Evolutionary conservation across 2,888 invertebrate genomes (phyloP).

Genomic region (Ptilodon capucinus): DNA sequence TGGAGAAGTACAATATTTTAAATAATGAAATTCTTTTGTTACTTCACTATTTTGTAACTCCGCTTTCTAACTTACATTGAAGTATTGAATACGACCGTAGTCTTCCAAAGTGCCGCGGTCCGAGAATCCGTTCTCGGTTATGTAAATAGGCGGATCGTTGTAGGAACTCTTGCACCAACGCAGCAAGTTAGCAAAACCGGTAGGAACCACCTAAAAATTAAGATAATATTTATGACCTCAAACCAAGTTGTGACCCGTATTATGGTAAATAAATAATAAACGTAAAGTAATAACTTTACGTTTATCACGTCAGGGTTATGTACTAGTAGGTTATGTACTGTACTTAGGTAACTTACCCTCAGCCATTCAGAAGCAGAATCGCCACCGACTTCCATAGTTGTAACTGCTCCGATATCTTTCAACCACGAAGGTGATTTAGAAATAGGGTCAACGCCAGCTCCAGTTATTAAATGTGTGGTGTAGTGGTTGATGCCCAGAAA

Average conservation of each 20-base stretch:
- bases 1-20: too few species aligned
- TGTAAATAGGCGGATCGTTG: conserved; percentile 80
- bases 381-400: conserved; percentile 70
- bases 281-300: too few species aligned
- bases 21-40: neutral
- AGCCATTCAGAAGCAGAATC: conserved; percentile 78
- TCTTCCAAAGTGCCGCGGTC: conserved; percentile 74
- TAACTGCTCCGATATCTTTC: conserved; percentile 74
- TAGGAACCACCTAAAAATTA: conserved; percentile 74
- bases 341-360: conserved; percentile 49
- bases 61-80: conserved; percentile 56
- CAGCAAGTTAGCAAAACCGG: conserved; percentile 82
- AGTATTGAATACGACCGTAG: conserved; percentile 77
- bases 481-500: conserved; percentile 79
- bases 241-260: too few species aligned
- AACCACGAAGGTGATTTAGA: conserved; percentile 77
- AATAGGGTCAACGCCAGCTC: conserved; percentile 64
- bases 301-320: too few species aligned
- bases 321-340: too few species aligned
- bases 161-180: conserved; percentile 83
- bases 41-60: neutral
- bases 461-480: conserved; percentile 72
- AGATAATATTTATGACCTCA: too few species aligned
- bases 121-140: conserved; percentile 84
- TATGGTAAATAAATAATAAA: too few species aligned